These are phyloP conservation scores for Amphiprion percula DNA, from an alignment of 2,113 vertebrate genomes.

Conservation along the genomic window DNA sequence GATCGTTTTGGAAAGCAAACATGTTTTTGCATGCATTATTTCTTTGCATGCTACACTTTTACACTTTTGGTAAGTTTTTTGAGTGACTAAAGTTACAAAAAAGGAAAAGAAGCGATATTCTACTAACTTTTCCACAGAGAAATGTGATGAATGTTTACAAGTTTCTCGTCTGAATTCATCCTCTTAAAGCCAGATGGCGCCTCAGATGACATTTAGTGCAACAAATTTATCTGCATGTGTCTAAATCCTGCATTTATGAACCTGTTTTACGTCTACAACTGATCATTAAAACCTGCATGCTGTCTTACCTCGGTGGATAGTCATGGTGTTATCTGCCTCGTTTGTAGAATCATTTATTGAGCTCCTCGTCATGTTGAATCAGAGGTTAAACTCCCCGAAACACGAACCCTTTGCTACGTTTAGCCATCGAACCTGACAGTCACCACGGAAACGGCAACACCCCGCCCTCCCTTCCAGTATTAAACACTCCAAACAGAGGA, in stretches of 20 bases:
- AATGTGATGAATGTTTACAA: neutral
- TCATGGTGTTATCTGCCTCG: conserved; percentile 32
- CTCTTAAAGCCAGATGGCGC: neutral
- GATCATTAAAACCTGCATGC: neutral
- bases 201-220: neutral
- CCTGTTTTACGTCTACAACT: neutral
- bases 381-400: conserved; percentile 25
- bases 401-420: conserved; percentile 19
- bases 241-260: neutral
- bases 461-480: conserved; percentile 1
- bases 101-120: too few relatives aligned
- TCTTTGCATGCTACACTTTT: too few relatives aligned
- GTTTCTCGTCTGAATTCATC: neutral
- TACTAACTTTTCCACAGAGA: too few relatives aligned
- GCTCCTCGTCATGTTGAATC: conserved; percentile 11
- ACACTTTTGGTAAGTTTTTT: too few relatives aligned
- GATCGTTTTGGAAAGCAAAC: too few relatives aligned
- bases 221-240: neutral
- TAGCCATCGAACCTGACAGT: conserved; percentile 45
- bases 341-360: neutral
- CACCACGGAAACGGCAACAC: conserved; percentile 60
- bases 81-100: too few relatives aligned
- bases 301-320: conserved; percentile 68
- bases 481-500: conserved; percentile 39
- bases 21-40: too few relatives aligned